Evolutionary conservation across 2,888 invertebrate genomes (phyloP).

Genomic region (Malacosoma neustria): DNA sequence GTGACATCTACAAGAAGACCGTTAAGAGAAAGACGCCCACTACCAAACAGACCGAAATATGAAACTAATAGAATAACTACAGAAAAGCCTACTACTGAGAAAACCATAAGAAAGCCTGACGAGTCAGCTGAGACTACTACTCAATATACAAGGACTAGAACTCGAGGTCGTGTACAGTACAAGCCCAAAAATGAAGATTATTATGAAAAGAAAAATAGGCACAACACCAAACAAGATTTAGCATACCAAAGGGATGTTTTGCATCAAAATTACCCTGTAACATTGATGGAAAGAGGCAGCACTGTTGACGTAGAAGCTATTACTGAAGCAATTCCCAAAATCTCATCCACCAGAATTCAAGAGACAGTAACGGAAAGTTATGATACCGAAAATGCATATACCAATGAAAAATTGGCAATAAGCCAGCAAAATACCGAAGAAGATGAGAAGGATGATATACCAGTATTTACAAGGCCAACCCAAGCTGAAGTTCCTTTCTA

Average conservation of each 20-base stretch:
- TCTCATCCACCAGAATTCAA: slow-evolving; percentile 27
- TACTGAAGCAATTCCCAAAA: slow-evolving; percentile 46
- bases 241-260: slow-evolving; percentile 78
- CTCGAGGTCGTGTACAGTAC: slow-evolving; percentile 70
- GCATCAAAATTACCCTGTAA: slow-evolving; percentile 78
- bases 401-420: slow-evolving; percentile 47
- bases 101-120: slow-evolving; percentile 27
- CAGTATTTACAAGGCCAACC: slow-evolving; percentile 29
- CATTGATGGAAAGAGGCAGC: slow-evolving; percentile 62
- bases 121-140: slow-evolving; percentile 47
- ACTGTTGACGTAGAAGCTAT: slow-evolving; percentile 65
- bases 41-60: slow-evolving; percentile 40
- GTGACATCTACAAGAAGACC: slow-evolving; percentile 61
- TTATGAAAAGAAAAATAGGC: slow-evolving; percentile 37
- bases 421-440: slow-evolving; percentile 32
- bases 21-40: slow-evolving; percentile 67
- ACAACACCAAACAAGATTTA: slow-evolving; percentile 46
- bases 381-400: slow-evolving; percentile 61
- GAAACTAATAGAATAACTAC: slow-evolving; percentile 58
- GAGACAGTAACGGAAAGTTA: slow-evolving; percentile 32
- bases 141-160: slow-evolving; percentile 46
- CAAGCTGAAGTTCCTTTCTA: slow-evolving; percentile 38
- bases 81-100: slow-evolving; percentile 31
- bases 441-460: slow-evolving; percentile 31
- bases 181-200: slow-evolving; percentile 54